These are phyloP conservation scores for Hystrix cristata DNA, from an alignment of 2,113 vertebrate species.

Conservation along the genomic window DNA sequence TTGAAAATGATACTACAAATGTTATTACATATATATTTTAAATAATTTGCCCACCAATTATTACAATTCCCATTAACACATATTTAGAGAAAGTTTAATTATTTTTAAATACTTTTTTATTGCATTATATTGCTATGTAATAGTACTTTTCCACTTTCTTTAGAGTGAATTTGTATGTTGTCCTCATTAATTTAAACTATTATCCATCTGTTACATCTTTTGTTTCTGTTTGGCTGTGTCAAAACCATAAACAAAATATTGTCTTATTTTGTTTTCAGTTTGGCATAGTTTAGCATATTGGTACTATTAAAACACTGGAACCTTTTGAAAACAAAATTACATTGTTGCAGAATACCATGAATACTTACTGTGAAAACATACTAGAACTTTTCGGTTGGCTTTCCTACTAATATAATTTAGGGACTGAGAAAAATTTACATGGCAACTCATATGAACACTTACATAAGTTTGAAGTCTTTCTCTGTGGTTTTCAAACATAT, in stretches of 20 bases:
- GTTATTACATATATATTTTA: slow-evolving; percentile 21
- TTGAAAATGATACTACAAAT: neutral
- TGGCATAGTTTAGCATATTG: neutral
- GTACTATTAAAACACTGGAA: neutral
- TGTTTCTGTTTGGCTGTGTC: neutral
- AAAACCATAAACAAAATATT: slow-evolving; percentile 47
- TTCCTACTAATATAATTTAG: neutral
- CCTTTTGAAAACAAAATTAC: neutral
- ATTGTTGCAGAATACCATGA: neutral
- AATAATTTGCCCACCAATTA: neutral
- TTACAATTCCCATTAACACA: neutral
- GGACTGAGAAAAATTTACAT: neutral
- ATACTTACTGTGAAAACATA: neutral
- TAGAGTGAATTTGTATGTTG: slow-evolving; percentile 1
- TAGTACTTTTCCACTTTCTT: neutral
- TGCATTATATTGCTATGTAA: neutral
- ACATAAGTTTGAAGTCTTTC: neutral
- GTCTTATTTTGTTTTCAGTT: neutral
- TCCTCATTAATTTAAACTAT: neutral
- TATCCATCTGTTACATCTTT: neutral
- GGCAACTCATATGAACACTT: neutral
- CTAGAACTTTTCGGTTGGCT: neutral
- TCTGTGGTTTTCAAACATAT: neutral
- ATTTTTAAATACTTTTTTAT: neutral
- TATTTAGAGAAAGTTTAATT: neutral